Conservation (phyloP, 2,797 vertebrate genomes). For the Phrynocephalus guinanensis region DNA sequence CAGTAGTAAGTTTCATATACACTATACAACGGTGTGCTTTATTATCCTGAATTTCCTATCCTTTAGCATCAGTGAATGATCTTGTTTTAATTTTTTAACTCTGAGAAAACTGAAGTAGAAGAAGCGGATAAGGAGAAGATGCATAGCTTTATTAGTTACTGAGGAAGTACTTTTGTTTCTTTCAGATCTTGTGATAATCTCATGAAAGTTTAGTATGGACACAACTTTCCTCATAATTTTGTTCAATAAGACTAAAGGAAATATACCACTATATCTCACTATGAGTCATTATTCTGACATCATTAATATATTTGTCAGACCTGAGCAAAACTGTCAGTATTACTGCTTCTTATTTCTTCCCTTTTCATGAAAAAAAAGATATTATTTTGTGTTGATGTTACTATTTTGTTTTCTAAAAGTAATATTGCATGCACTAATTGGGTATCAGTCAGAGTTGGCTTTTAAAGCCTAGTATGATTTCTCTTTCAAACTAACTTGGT, state of each 20-base stretch:
- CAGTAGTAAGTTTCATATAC: too few species aligned
- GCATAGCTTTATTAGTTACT: not conserved
- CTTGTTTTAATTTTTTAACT: not conserved
- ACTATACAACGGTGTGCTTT: too few species aligned
- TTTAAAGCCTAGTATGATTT: too few species aligned
- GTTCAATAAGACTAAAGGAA: conserved; percentile 18
- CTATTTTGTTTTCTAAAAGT: too few species aligned
- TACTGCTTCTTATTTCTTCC: not conserved
- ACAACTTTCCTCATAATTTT: not conserved
- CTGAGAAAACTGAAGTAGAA: not conserved
- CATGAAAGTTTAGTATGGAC: not conserved
- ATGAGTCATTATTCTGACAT: conserved; percentile 18
- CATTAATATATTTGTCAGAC: conserved; percentile 46
- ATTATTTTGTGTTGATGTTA: too few species aligned
- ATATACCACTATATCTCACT: conserved; percentile 10
- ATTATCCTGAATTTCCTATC: not conserved
- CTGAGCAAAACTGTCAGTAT: conserved; percentile 23
- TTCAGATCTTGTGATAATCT: not conserved
- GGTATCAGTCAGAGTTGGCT: too few species aligned
- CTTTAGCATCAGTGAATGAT: not conserved
- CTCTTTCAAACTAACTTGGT: too few species aligned
- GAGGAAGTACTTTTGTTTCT: not conserved
- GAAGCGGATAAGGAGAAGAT: not conserved
- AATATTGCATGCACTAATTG: too few species aligned
- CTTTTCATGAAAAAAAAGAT: not conserved